A percentile compares a stretch with the other conserved stretches of the same genome.
Evolutionary conservation across 2,888 invertebrate species (phyloP).

Genomic region (Adelphocoris suturalis): DNA sequence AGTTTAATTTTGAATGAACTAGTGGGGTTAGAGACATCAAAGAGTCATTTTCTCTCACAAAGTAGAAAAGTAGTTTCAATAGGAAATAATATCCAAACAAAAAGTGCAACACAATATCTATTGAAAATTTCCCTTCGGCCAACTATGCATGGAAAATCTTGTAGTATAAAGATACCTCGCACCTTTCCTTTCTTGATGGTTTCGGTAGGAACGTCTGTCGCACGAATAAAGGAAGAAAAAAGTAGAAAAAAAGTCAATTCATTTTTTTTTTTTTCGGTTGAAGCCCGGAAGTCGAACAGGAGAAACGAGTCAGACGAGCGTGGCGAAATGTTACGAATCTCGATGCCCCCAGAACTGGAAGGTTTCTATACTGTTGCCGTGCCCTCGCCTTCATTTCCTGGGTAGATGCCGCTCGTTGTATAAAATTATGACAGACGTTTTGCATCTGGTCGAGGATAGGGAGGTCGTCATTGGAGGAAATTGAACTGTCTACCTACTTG

Average conservation of each 20-base stretch:
- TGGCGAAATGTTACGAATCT: neutral
- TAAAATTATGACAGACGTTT: conserved; percentile 48
- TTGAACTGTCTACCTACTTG: conserved; percentile 52
- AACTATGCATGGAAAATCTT: too few species aligned
- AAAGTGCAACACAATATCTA: too few species aligned
- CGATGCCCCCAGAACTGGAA: neutral
- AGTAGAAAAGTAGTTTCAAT: too few species aligned
- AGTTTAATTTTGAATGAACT: too few species aligned
- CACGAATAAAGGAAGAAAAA: neutral
- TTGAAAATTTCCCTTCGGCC: too few species aligned
- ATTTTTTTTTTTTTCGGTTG: neutral
- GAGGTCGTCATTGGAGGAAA: conserved; percentile 43
- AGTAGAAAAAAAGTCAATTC: neutral
- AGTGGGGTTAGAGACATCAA: too few species aligned
- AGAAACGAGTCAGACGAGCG: neutral
- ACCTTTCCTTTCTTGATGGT: too few species aligned
- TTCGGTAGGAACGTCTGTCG: too few species aligned
- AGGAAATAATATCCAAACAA: too few species aligned
- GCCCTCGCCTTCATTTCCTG: conserved; percentile 47
- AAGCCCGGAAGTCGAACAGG: neutral
- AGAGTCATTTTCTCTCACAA: too few species aligned
- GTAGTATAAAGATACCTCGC: too few species aligned
- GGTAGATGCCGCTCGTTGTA: conserved; percentile 18
- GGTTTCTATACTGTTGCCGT: neutral
- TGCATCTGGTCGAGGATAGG: neutral